Evolutionary conservation across 2,113 vertebrate genomes (phyloP).

Genomic region (Pholis gunnellus): DNA sequence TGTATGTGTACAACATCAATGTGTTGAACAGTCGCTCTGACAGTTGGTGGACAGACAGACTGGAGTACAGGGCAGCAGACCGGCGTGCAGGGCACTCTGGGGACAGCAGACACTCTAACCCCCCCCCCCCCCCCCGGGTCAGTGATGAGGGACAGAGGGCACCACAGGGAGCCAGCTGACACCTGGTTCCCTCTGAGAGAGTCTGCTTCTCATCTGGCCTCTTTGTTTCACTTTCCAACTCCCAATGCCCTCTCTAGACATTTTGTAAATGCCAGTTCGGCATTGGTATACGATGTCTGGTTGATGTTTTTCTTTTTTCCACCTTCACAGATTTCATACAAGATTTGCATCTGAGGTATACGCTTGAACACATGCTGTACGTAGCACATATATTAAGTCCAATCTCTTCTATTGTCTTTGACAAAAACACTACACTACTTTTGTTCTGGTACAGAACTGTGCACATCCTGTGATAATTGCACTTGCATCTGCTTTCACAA

Average conservation of each 20-base stretch:
- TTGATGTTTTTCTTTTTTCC: too few species aligned
- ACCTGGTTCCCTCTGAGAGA: conserved; percentile 61
- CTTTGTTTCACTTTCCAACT: conserved; percentile 53
- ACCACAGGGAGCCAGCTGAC: conserved; percentile 55
- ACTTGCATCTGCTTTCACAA: conserved; percentile 1
- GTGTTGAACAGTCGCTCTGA: conserved; percentile 26
- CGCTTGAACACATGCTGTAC: not conserved
- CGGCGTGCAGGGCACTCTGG: conserved; percentile 43
- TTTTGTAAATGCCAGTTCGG: not conserved
- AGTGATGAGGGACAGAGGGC: conserved; percentile 50
- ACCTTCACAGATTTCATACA: too few species aligned
- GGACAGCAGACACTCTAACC: conserved; percentile 60
- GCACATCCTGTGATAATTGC: conserved; percentile 17
- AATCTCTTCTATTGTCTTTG: not conserved
- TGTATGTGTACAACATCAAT: not conserved
- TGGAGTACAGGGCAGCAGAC: conserved; percentile 41
- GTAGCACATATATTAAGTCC: not conserved
- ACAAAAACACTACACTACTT: not conserved
- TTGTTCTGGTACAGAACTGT: not conserved
- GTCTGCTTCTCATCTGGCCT: conserved; percentile 50
- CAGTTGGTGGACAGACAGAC: conserved; percentile 69
- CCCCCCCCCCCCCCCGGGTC: conserved; percentile 63
- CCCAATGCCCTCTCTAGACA: conserved; percentile 8
- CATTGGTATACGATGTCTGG: not conserved
- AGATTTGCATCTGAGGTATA: conserved; percentile 6